Base-by-base conservation (phyloP, 2,797 vertebrate species). In the Diceros bicornis region DNA sequence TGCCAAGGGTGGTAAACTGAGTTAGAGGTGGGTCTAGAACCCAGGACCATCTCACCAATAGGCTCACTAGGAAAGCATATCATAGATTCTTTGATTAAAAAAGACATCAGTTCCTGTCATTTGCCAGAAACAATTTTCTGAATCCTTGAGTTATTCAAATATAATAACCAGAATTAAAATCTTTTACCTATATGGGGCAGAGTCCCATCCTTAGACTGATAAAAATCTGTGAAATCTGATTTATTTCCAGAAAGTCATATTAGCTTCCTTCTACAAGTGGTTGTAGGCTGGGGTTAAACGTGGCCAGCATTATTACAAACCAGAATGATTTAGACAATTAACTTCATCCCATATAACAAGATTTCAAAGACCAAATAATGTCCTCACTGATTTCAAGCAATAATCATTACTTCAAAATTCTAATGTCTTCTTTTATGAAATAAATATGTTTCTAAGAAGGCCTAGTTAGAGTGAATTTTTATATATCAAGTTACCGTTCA, bases 291-390 rank as follows among this genome's bases (percentile, higher is more conserved):
- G 16, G 32, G 64, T 61, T 66, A 96, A 94, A 92, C 0, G 8
- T 68, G 34, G 55, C 75, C 55, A 97, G 81, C 77, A 96, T 95
- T 95, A 94, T 84, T 96, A 90, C 6, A 93, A 93, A 64, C 41
- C 62, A 95, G 37, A 95, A 89, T 81, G 86, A 96, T 78, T 96
- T 96, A 85, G 69, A 96, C 71, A 96, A 85, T 92, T 97, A 96
- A 95, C 37, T 91, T 81, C 29, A 96, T 74, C 29, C 79, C 27
- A 78, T 90, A 81, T 81, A 97, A 93, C 64, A 94, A 95, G 55
- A 94, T 83, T 85, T 95, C 88, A 95, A 94, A 96, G 86, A 34
- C 79, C 64, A 96, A 97, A 93, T 90, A 94, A 96, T 68, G 27
- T 37, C 27, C 27, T 97, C 34, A 32, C 88, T 96, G 90, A 91